phyloP scores from a whole-genome alignment of 2,888 invertebrate species.

The Sminthurides aquaticus region DNA sequence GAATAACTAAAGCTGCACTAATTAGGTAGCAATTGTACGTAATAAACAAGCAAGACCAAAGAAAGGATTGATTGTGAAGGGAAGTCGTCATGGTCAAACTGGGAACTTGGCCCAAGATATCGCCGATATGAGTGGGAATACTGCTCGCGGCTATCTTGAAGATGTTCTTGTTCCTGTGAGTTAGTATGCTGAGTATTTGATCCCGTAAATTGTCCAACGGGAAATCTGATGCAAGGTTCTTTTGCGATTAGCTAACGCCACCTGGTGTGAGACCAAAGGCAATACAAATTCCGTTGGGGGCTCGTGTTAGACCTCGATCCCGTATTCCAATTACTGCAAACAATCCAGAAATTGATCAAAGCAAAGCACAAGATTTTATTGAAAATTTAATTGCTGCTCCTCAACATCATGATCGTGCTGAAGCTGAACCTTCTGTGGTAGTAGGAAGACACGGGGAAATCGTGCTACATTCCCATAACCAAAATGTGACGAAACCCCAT shows the following conservation, averaged over 20 bases:
- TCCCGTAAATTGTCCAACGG: background rate
- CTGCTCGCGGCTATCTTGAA: constrained; percentile 25
- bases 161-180: constrained; percentile 26
- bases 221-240: background rate
- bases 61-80: constrained; percentile 1
- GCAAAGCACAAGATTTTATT: constrained; percentile 19
- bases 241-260: constrained; percentile 5
- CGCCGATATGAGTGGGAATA: constrained; percentile 30
- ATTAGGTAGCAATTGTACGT: constrained; percentile 29
- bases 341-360: constrained; percentile 11
- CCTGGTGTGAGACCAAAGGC: constrained; percentile 12
- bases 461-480: background rate
- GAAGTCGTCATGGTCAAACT: constrained; percentile 30
- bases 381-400: constrained; percentile 11
- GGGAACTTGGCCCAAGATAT: constrained; percentile 35
- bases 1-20: no score
- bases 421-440: background rate
- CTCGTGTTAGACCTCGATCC: constrained; percentile 1
- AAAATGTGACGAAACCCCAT: background rate
- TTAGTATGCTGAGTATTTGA: background rate
- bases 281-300: constrained; percentile 14
- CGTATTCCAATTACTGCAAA: background rate
- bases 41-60: constrained; percentile 22
- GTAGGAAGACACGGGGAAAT: background rate
- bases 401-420: background rate